These are phyloP conservation scores for Pseudorasbora parva DNA, from an alignment of 2,113 vertebrate species.

Conservation along the genomic window DNA sequence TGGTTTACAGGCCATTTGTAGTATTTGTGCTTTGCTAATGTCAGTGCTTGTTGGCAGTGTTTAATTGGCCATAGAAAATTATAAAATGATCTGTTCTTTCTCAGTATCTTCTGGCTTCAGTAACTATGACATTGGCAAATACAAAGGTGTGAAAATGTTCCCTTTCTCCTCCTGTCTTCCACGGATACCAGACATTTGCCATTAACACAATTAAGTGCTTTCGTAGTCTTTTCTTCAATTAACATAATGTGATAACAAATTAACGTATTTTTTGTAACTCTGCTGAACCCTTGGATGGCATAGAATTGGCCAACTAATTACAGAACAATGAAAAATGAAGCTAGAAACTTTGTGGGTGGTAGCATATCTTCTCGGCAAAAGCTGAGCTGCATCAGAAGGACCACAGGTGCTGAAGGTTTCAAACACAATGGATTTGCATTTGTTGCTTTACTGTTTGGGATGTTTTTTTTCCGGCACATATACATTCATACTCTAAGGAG, in stretches of 20 bases:
- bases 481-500: too few relatives aligned
- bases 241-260: constrained; percentile 5
- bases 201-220: neutral
- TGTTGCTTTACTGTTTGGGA: neutral
- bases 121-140: constrained; percentile 3
- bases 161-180: neutral
- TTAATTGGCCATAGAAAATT: constrained; percentile 33
- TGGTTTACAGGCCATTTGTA: constrained; percentile 12
- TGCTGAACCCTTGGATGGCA: neutral
- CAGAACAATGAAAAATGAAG: neutral
- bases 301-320: neutral
- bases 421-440: neutral
- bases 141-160: constrained; percentile 44
- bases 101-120: constrained; percentile 12
- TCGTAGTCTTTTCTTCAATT: neutral
- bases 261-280: neutral
- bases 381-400: neutral
- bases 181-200: constrained; percentile 25
- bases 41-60: constrained; percentile 23
- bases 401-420: neutral
- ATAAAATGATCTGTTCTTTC: constrained; percentile 6
- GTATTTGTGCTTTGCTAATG: constrained; percentile 5
- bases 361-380: neutral
- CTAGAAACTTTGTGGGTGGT: neutral
- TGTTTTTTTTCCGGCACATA: neutral